Evolutionary conservation across 2,113 vertebrate species (phyloP).

Genomic region (Acinonyx jubatus): DNA sequence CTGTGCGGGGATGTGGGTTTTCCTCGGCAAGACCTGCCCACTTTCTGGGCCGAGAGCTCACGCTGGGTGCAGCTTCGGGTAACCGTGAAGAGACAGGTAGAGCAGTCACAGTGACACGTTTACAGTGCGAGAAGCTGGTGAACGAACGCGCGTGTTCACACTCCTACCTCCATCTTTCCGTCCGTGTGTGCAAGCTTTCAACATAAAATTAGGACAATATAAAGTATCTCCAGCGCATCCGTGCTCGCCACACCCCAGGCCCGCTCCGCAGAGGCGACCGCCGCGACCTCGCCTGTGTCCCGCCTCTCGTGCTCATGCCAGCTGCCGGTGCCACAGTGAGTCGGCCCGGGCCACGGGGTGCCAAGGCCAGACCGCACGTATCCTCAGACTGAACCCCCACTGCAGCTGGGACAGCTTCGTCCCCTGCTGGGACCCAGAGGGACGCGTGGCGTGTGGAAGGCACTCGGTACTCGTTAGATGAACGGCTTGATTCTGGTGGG

Average conservation of each 20-base stretch:
- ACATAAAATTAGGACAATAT: background rate
- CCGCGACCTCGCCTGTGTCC: too few species aligned
- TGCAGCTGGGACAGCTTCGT: background rate
- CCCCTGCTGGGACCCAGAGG: background rate
- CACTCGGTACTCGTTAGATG: background rate
- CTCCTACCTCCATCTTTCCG: background rate
- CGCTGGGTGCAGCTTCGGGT: too few species aligned
- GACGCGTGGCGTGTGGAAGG: background rate
- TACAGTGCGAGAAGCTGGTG: background rate
- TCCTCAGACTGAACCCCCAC: too few species aligned
- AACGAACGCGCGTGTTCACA: background rate
- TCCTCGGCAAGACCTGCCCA: too few species aligned
- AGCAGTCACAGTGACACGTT: background rate
- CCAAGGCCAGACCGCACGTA: background rate
- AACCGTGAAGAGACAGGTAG: too few species aligned
- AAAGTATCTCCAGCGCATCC: background rate
- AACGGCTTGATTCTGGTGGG: background rate
- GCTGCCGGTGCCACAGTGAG: background rate
- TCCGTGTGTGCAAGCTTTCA: background rate
- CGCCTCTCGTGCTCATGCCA: too few species aligned
- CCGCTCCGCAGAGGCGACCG: rapidly evolving
- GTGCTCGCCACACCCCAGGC: rapidly evolving
- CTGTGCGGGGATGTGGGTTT: too few species aligned
- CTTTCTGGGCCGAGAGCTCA: too few species aligned
- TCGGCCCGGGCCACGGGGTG: background rate